Base-by-base conservation (phyloP, 2,888 invertebrate species). In the Eudasyphora cyanicolor region DNA sequence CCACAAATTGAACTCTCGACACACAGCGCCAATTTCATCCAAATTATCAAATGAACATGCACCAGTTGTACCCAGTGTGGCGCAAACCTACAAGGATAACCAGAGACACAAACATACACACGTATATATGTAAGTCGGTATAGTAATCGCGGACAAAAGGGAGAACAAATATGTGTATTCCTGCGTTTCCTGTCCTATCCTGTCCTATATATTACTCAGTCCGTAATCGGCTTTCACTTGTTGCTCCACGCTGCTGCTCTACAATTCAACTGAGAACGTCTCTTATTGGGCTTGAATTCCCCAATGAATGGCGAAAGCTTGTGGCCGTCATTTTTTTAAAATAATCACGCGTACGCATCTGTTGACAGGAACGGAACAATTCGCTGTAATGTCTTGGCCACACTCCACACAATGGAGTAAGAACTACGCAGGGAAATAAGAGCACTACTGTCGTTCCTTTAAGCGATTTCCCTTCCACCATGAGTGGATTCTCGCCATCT, bases 31-130 rank as follows among this genome's bases (percentile, higher is more conserved):
- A 21, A 96, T 92, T 91, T 92, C 92, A 42, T 95, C 94, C 8
- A 99, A 93, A 90, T 97, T 96, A 92, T 99, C 99, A 88, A 99
- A 99, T 2, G 99, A 96, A 89, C 99, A 99, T 19, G 98, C 96
- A 0, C 98, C 98, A 0, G 99, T 99, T 0, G 99, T 98, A 19
- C 99, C 99, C 32, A 99, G 93, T 5, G 99, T 98, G 19, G 96
- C 97, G 90, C 98, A 99, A 71, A 87, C 87, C 87, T 87, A 49
- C n/a, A 60, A 42, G 51, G 24, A 79, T 32, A 42, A 6, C 73
- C 17, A 64, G 32, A 79, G 54, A 69, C 42, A 51, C 29, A 82
- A 19, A 21, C 54, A 45, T 2, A 45, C 6, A 45, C 14, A n/a
- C 45, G n/a, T n/a, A n/a, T n/a, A n/a, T n/a, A n/a, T n/a, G n/a